Evolutionary conservation across 2,888 invertebrate genomes (phyloP).

Genomic region (Aspidiotus rigidus): DNA sequence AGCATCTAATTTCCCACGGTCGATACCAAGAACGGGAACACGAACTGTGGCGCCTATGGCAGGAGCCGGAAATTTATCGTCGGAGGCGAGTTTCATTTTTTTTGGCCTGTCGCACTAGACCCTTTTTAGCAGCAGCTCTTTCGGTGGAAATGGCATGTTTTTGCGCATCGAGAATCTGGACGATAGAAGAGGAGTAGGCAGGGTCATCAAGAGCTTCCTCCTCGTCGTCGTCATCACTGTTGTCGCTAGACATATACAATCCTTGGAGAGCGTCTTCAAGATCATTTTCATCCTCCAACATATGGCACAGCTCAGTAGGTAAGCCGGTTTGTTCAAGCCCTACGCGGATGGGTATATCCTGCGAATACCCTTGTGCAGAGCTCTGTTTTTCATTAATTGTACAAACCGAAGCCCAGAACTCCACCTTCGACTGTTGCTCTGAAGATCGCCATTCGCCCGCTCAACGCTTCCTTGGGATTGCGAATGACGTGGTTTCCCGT

Average conservation of each 20-base stretch:
- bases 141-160: neutral
- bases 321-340: constrained; percentile 1
- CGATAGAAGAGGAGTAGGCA: neutral
- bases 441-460: too few relatives aligned
- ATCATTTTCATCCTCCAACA: neutral
- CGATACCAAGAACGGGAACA: too few relatives aligned
- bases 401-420: neutral
- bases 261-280: neutral
- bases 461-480: too few relatives aligned
- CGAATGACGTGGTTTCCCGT: too few relatives aligned
- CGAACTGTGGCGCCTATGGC: too few relatives aligned
- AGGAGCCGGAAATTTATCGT: too few relatives aligned
- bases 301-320: neutral
- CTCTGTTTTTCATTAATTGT: neutral
- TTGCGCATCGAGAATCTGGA: neutral
- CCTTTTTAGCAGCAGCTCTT: neutral
- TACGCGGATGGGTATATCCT: neutral
- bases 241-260: neutral
- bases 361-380: neutral
- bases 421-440: neutral
- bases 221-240: neutral
- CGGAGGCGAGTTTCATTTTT: too few relatives aligned
- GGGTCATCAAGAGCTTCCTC: neutral
- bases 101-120: constrained; percentile 7
- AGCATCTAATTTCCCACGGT: too few relatives aligned